Conservation (phyloP, 2,113 vertebrate genomes). For the Gnathochromis pfefferi region DNA sequence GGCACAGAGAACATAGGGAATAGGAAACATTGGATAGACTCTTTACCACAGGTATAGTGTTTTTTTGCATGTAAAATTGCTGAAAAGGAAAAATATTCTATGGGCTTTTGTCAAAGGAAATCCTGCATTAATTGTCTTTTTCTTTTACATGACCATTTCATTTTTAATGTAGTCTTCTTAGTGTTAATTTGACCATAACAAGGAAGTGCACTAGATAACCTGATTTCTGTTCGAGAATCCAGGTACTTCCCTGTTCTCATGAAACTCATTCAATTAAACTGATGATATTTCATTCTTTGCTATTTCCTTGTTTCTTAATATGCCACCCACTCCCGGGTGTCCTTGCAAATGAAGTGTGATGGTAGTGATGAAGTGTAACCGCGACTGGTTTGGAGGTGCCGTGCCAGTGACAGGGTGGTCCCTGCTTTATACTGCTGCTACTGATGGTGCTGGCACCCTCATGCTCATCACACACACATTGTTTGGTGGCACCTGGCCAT, state of each 20-base stretch:
- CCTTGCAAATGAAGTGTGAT: slow-evolving; percentile 54
- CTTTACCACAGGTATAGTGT: neutral
- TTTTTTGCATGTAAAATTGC: neutral
- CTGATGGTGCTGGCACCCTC: slow-evolving; percentile 60
- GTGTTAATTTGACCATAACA: neutral
- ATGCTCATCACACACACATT: slow-evolving; percentile 62
- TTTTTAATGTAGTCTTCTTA: neutral
- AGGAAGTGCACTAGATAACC: neutral
- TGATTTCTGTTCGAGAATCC: neutral
- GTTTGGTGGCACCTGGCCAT: slow-evolving; percentile 56
- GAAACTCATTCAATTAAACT: neutral
- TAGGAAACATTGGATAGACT: neutral
- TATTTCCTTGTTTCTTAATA: neutral
- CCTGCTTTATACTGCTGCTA: slow-evolving; percentile 10
- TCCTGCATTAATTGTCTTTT: neutral
- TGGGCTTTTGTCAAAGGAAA: neutral
- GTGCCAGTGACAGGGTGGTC: slow-evolving; percentile 64
- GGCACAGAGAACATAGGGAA: neutral
- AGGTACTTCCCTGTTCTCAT: neutral
- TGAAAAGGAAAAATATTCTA: neutral
- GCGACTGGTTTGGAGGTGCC: slow-evolving; percentile 33
- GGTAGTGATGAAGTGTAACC: slow-evolving; percentile 57
- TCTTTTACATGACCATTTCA: neutral
- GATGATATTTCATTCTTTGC: neutral
- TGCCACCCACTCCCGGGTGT: slow-evolving; percentile 24